Evolutionary conservation across 2,113 vertebrate genomes (phyloP), one percentile per base, ranked within the genome.

Genomic region (Collichthys lucidus): DNA sequence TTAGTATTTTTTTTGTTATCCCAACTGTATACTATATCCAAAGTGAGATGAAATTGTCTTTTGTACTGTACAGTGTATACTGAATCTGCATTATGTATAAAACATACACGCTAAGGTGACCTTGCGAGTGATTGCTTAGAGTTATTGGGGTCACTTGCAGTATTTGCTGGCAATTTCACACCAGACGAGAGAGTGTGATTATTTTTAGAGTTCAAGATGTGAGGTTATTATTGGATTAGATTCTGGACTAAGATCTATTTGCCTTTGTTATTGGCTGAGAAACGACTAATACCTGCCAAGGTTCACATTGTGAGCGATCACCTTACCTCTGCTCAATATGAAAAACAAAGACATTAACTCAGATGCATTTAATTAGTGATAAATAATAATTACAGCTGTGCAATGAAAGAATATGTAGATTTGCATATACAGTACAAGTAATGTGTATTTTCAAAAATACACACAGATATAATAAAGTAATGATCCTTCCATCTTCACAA

Each of bases 221-320:
- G 72, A 74, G 81, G 71, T 92, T 94, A 80, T 91, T 91, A 89
- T 85, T 88, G 93, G 88, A 88, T 88, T 87, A 84, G 86, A 74
- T 79, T 83, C 81, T 84, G 86, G 55, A 79, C 86, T 47, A 42
- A 50, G 64, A 77, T 76, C 62, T 49, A 62, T 80, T 66, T 86
- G 68, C 49, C n/a, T 85, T 74, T 68, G 71, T 79, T 68, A 46
- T 71, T 92, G 89, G 88, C 86, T 31, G 75, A 88, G 77, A 50
- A 61, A 81, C 10, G 3, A 5, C 52, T 1, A 42, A 68, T 5
- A 79, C 56, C 82, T 75, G 92, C 93, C 90, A 92, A 83, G 75
- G 60, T 79, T 82, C 68, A 74, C 53, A 49, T 46, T 60, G 11
- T 31, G 52, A 81, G 81, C 49, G 53, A 79, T 88, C 80, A 55